These are phyloP conservation scores for Gila orcuttii DNA, from an alignment of 2,113 vertebrate species.

Conservation along the genomic window DNA sequence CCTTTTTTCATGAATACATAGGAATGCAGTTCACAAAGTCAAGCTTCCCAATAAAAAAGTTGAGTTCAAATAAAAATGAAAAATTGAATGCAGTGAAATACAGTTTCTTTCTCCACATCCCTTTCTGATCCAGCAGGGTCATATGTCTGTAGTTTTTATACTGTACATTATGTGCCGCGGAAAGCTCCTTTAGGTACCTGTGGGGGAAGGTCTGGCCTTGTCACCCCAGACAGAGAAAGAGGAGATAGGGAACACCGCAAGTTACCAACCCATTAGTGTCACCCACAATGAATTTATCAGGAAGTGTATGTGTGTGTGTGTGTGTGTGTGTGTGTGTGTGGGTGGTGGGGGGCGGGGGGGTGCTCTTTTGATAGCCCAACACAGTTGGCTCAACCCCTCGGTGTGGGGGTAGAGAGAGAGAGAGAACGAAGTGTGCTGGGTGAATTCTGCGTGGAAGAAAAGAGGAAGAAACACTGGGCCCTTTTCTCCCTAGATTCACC, in stretches of 20 bases:
- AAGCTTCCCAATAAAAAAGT: background rate
- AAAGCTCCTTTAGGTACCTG: conserved; percentile 9
- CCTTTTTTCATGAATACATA: background rate
- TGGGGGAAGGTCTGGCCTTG: conserved; percentile 8
- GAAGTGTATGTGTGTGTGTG: conserved; percentile 32
- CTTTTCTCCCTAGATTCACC: conserved; percentile 61
- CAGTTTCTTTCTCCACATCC: background rate
- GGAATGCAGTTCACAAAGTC: background rate
- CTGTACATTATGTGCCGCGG: background rate
- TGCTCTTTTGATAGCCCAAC: conserved; percentile 73
- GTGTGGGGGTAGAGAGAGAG: conserved; percentile 68
- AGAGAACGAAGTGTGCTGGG: conserved; percentile 59
- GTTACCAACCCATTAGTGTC: conserved; percentile 50
- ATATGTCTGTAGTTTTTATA: background rate
- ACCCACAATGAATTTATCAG: conserved; percentile 61
- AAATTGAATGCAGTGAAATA: background rate
- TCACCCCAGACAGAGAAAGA: conserved; percentile 43
- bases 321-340: conserved; percentile 46
- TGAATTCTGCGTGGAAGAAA: conserved; percentile 61
- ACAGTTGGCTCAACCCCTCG: conserved; percentile 78
- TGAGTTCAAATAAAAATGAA: background rate
- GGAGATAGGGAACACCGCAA: conserved; percentile 45
- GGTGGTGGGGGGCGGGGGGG: conserved; percentile 42
- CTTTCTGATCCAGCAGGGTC: background rate
- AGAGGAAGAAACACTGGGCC: conserved; percentile 58